Percentiles rank a stretch among this genome's conserved stretches.
Evolutionary conservation across 2,888 invertebrate genomes (phyloP).

Genomic region (Sphaeridia pumilis): DNA sequence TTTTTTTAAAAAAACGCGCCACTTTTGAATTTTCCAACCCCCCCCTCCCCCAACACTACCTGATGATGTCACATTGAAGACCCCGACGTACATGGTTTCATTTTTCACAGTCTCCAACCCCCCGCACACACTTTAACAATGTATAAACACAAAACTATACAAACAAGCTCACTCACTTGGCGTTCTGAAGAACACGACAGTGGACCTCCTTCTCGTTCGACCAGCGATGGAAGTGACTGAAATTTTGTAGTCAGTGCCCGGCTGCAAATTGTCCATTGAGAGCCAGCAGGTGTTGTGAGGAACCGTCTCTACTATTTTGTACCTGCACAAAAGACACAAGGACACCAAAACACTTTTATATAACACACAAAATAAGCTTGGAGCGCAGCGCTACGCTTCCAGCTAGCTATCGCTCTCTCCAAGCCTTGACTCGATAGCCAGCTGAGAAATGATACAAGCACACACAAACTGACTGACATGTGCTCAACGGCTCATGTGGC

Average conservation of each 20-base stretch:
- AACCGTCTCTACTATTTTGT: slow-evolving; percentile 34
- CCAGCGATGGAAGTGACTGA: slow-evolving; percentile 73
- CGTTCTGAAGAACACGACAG: slow-evolving; percentile 80
- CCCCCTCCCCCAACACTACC: no score
- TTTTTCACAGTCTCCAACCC: no score
- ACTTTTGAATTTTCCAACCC: no score
- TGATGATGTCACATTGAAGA: not conserved
- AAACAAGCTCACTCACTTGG: slow-evolving; percentile 28
- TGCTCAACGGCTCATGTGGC: no score
- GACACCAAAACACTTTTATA: no score
- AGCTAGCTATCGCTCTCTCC: no score
- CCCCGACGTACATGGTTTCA: not conserved
- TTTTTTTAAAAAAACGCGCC: not conserved
- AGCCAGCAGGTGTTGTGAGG: slow-evolving; percentile 32
- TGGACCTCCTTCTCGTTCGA: slow-evolving; percentile 69
- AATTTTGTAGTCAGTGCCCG: slow-evolving; percentile 79
- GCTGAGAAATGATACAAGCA: no score
- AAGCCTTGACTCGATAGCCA: no score
- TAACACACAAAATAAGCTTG: no score
- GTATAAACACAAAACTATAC: not conserved
- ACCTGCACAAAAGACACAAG: no score
- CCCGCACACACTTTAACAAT: not conserved
- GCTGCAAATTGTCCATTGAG: slow-evolving; percentile 30
- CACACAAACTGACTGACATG: no score
- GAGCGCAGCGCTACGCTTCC: no score